These are phyloP conservation scores for Brenthis hecate DNA, from an alignment of 2,888 invertebrate genomes.

Conservation along the genomic window DNA sequence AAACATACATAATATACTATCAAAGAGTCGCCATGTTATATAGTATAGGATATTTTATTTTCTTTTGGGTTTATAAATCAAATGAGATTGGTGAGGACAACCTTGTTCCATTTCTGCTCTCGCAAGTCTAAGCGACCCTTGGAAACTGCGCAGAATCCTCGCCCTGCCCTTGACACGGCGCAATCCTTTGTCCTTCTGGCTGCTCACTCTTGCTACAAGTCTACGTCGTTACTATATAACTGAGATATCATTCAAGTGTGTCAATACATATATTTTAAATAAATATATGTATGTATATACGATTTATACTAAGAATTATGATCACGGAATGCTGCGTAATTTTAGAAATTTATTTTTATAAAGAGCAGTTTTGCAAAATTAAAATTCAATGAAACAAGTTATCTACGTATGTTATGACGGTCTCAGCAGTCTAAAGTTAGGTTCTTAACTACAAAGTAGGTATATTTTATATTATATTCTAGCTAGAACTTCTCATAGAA, in stretches of 20 bases:
- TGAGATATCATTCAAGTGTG: no score
- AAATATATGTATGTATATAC: no score
- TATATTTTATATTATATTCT: background rate
- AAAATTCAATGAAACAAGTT: no score
- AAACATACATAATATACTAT: no score
- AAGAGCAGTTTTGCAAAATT: no score
- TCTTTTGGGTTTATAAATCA: background rate
- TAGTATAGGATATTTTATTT: background rate
- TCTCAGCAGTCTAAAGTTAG: no score
- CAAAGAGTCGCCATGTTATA: background rate
- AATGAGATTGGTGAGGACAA: constrained; percentile 32
- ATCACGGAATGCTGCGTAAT: no score
- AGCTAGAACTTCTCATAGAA: background rate
- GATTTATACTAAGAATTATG: no score
- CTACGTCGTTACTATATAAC: constrained; percentile 8
- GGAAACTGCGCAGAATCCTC: constrained; percentile 73
- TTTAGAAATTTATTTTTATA: no score
- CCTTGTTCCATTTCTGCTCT: constrained; percentile 50
- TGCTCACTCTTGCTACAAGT: constrained; percentile 21
- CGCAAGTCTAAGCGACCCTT: constrained; percentile 39
- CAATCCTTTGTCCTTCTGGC: constrained; percentile 70
- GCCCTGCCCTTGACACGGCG: constrained; percentile 74
- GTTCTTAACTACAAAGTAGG: no score
- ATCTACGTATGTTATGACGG: no score
- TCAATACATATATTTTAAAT: no score